A percentile compares a stretch with the other conserved stretches of the same genome.
phyloP scores from a whole-genome alignment of 1,140 invertebrate genomes.

The Eciton burchellii region DNA sequence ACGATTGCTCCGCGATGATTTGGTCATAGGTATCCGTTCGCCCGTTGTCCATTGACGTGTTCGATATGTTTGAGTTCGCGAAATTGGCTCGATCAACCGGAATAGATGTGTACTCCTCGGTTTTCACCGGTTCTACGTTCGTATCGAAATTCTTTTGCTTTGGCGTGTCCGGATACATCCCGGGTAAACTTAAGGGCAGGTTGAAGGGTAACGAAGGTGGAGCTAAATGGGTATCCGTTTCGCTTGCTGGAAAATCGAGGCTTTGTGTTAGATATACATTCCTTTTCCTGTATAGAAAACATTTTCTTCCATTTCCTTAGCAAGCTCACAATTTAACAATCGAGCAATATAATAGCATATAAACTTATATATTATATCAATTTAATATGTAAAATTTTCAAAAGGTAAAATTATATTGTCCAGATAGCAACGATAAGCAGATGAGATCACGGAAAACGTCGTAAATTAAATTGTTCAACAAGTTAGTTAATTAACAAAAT shows the following conservation, averaged over 20 bases:
- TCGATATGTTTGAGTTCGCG: slow-evolving; percentile 21
- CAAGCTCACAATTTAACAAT: no score
- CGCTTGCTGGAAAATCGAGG: slow-evolving; percentile 33
- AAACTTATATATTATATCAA: no score
- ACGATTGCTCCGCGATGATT: slow-evolving; percentile 20
- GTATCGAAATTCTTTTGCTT: slow-evolving; percentile 45
- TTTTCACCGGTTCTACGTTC: slow-evolving; percentile 36
- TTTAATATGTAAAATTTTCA: no score
- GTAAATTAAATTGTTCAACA: no score
- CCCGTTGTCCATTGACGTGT: slow-evolving; percentile 28
- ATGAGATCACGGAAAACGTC: no score
- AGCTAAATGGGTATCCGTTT: slow-evolving; percentile 19
- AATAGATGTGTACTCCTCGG: slow-evolving; percentile 46
- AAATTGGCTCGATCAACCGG: slow-evolving; percentile 12
- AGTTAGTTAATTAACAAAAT: no score
- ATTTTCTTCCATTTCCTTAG: no score
- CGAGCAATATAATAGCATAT: no score
- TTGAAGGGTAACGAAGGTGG: slow-evolving; percentile 37
- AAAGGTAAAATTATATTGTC: no score
- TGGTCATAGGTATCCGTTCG: slow-evolving; percentile 37
- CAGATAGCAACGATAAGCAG: no score
- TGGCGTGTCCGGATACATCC: slow-evolving; percentile 40
- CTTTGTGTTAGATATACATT: background rate
- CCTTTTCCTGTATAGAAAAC: background rate
- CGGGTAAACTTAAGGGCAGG: slow-evolving; percentile 35